phyloP scores from a whole-genome alignment of 2,888 invertebrate genomes.

The Lymantria monacha region DNA sequence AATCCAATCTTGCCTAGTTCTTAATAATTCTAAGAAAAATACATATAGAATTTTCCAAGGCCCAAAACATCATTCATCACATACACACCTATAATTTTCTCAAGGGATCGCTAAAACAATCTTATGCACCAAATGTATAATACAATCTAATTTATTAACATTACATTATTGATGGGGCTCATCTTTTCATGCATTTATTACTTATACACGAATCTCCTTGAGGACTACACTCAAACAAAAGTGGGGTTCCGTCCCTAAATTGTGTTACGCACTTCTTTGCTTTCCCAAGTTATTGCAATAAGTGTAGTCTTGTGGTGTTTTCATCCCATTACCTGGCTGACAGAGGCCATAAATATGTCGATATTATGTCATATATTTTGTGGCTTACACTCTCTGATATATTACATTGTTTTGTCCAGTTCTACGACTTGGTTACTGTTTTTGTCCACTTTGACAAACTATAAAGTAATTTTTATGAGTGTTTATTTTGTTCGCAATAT shows the following conservation, averaged over 20 bases:
- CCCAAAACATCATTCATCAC: too few species aligned
- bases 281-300: conserved; percentile 61
- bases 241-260: conserved; percentile 35
- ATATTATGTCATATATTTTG: conserved; percentile 62
- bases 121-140: conserved; percentile 12
- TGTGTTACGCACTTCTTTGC: conserved; percentile 60
- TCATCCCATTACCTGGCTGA: conserved; percentile 78
- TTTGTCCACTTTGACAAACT: background rate
- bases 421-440: conserved; percentile 16
- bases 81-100: too few species aligned
- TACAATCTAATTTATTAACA: conserved; percentile 50
- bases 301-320: conserved; percentile 71
- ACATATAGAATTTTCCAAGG: too few species aligned
- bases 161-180: conserved; percentile 48
- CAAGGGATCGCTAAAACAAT: too few species aligned
- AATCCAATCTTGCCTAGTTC: too few species aligned
- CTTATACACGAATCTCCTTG: conserved; percentile 56
- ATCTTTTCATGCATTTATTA: conserved; percentile 44
- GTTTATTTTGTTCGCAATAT: background rate
- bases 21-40: too few species aligned
- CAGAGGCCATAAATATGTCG: conserved; percentile 77
- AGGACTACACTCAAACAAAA: conserved; percentile 19
- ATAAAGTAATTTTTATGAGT: background rate
- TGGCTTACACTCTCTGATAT: conserved; percentile 45
- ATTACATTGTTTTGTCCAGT: conserved; percentile 42